phyloP scores from a whole-genome alignment of 2,797 vertebrate genomes.

The Periophthalmus magnuspinnatus region DNA sequence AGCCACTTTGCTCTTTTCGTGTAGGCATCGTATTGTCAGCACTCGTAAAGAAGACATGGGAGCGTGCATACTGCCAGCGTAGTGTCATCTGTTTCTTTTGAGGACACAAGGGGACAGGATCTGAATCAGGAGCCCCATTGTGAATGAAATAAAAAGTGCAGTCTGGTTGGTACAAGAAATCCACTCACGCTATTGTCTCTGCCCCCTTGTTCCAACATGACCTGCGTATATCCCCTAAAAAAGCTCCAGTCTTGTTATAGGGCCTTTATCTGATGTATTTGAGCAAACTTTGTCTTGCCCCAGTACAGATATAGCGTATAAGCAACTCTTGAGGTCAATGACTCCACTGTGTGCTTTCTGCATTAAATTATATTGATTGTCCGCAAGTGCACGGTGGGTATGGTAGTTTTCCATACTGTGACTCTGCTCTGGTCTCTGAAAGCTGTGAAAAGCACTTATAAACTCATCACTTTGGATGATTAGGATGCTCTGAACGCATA shows the following conservation, averaged over 20 bases:
- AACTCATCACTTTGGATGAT: too few relatives aligned
- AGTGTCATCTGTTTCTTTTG: conserved; percentile 72
- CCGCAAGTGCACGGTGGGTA: too few relatives aligned
- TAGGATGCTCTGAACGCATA: too few relatives aligned
- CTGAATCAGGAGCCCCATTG: conserved; percentile 68
- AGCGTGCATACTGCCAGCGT: conserved; percentile 34
- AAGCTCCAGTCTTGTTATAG: conserved; percentile 46
- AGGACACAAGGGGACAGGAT: conserved; percentile 66
- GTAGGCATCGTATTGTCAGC: conserved; percentile 62
- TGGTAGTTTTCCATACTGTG: too few relatives aligned
- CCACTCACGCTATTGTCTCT: conserved; percentile 25
- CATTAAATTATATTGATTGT: too few relatives aligned
- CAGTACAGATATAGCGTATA: too few relatives aligned
- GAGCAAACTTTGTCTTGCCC: too few relatives aligned
- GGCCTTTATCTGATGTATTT: too few relatives aligned
- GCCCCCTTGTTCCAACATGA: conserved; percentile 32
- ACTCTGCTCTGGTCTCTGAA: too few relatives aligned
- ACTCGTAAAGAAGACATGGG: conserved; percentile 53
- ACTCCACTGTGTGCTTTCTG: too few relatives aligned
- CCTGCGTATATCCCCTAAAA: conserved; percentile 44
- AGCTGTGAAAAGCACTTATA: too few relatives aligned
- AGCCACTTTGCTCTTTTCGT: conserved; percentile 51
- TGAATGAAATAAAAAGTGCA: conserved; percentile 56
- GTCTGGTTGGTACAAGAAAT: conserved; percentile 55
- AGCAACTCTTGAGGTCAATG: too few relatives aligned